Base-by-base conservation (phyloP, 2,797 vertebrate genomes). In the Tarsius wallacei region DNA sequence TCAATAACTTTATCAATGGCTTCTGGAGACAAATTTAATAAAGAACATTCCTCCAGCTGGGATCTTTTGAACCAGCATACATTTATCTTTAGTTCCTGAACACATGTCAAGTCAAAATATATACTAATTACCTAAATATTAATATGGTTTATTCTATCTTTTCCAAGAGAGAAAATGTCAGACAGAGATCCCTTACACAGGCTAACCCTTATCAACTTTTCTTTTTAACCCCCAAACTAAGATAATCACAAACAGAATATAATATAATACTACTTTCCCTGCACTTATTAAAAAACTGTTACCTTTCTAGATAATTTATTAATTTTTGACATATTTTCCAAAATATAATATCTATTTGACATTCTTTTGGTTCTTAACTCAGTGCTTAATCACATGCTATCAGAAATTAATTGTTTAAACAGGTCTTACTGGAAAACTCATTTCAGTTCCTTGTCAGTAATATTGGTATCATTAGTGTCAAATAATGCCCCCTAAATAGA, bases 41-140 rank as follows among this genome's bases (percentile, higher is more conserved):
- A 91, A 88, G 59, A 93, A 93, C 7, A 63, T 59, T 87, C 47
- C 82, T 89, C 47, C 51, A 84, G 15, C 22, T 33, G 55, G 53
- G 28, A 76, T 71, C 33, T 91, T 97, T 95, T 92, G 47, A 95
- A 85, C 10, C 16, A 96, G 57, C 7, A 91, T 76, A 87, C 86
- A 96, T 24, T 70, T 87, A 94, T 68, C 22, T 87, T 84, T 76
- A 90, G 16, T 87, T 74, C 17, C 88, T 87, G 63, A 94, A 76
- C 17, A 93, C 1, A 92, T 59, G 80, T 95, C 90, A 24, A 96
- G 33, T 80, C 49, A 89, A 93, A 96, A 90, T 64, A 88, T 64
- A 88, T 57, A 2, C 9, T 90, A 93, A 61, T 11, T 83, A 59
- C 26, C 93, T 71, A 96, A 91, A 94, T 80, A 91, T 49, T 93